These are phyloP conservation scores for Catamblyrhynchus diadema DNA, from an alignment of 2,797 vertebrate species.

Conservation along the genomic window DNA sequence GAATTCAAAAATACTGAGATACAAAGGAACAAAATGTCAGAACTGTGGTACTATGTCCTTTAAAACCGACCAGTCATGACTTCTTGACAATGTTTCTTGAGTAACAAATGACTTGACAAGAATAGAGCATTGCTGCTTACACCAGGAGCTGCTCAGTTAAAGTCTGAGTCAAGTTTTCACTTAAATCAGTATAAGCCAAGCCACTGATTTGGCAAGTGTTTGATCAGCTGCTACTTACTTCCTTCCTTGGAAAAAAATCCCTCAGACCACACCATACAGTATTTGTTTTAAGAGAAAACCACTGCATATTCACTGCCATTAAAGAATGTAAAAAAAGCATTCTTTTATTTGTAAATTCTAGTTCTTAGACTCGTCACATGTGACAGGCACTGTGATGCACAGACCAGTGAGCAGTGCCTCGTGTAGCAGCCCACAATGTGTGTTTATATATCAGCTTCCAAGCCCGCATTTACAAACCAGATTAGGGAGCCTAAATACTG, in stretches of 20 bases:
- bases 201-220: conserved; percentile 17
- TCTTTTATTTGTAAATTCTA: not conserved
- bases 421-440: not conserved
- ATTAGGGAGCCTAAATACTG: not conserved
- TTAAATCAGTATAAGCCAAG: not conserved
- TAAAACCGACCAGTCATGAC: not conserved
- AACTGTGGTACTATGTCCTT: not conserved
- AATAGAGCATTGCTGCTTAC: not conserved
- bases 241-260: conserved; percentile 26
- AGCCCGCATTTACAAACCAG: not conserved
- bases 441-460: not conserved
- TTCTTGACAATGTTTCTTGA: not conserved
- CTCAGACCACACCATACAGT: not conserved
- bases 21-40: not conserved
- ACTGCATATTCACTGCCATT: not conserved
- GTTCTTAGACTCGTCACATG: not conserved
- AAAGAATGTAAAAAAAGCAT: not conserved
- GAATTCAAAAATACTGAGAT: not conserved
- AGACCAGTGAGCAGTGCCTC: not conserved
- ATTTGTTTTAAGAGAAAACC: conserved; percentile 26
- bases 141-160: not conserved
- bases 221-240: conserved; percentile 38
- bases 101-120: not conserved
- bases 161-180: not conserved
- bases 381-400: not conserved